These are phyloP conservation scores for Bradypodion ventrale DNA, from an alignment of 2,797 vertebrate species.

Conservation along the genomic window DNA sequence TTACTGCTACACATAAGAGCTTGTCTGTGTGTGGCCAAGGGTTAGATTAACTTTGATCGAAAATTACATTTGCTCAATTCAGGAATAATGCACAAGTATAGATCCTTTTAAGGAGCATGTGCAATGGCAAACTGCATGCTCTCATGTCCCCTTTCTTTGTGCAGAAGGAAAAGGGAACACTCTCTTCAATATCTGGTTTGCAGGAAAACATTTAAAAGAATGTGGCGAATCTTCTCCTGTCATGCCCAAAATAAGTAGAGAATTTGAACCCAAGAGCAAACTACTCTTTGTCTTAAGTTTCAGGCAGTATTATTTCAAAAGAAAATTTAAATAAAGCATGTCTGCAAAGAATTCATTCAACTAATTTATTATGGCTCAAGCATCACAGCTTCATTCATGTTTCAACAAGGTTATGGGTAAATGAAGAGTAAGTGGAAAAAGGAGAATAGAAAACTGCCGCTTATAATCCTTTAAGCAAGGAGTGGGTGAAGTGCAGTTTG, in stretches of 20 bases:
- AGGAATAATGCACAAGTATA: not conserved
- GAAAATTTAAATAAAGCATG: not conserved
- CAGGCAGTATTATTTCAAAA: not conserved
- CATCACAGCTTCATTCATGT: not conserved
- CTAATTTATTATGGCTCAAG: not conserved
- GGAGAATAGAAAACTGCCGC: not conserved
- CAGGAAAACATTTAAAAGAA: not conserved
- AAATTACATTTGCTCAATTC: not conserved
- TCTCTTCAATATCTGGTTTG: not conserved
- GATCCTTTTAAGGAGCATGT: not conserved
- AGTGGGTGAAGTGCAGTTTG: too few species aligned
- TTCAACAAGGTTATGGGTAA: not conserved
- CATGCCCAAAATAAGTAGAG: not conserved
- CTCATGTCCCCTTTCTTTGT: not conserved
- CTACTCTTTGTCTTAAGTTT: not conserved
- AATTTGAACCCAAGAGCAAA: not conserved
- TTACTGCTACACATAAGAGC: not conserved
- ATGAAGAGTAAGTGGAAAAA: not conserved
- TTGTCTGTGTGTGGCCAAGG: not conserved
- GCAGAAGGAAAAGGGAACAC: not conserved
- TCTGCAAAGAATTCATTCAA: not conserved
- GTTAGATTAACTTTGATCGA: not conserved
- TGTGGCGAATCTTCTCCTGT: not conserved
- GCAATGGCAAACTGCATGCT: not conserved
- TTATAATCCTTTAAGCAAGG: not conserved